Evolutionary conservation across 2,888 invertebrate genomes (phyloP), one percentile per base, ranked within the genome.

Genomic region (Lasioglossum malachurum): DNA sequence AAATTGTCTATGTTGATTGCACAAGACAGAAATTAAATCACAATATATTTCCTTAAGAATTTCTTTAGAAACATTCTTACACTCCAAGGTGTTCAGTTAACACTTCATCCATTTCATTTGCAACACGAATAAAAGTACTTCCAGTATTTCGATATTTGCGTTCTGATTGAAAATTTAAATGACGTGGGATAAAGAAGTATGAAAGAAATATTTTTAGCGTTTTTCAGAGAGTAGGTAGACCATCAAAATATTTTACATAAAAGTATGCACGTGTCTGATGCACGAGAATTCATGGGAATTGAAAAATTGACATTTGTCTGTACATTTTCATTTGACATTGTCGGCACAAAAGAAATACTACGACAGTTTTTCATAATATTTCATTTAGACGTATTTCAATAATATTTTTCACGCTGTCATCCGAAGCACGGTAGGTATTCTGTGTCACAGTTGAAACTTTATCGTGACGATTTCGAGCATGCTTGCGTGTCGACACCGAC

Each of bases 381-480:
- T 12, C 38, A 38, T 69, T 8, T 4, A 12, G 4, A 1, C 19
- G 31, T 35, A 10, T 69, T 38, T 41, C 5, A 10, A 35, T 35
- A 35, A 35, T 35, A 35, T 35, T 35, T 35, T 35, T 35, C 35
- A 35, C 3, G 35, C 35, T 35, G 35, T 35, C 35, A 3, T 35
- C 35, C 35, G 35, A 35, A n/a, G 12, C 1, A 67, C 4, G 14
- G 0, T n/a, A n/a, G 12, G 23, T 14, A 38, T 69, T 69, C 35
- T 38, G n/a, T 44, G 60, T 57, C 44, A 44, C 41, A 41, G 57
- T 41, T 41, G 23, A 74, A 78, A 75, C 4, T 14, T 78, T 64
- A 83, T 83, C 83, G 35, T 49, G 60, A 46, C 57, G 1, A 46
- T 74, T 85, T 35, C 2, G 69, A 75, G 49, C 38, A 1, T 44